Evolutionary conservation across 2,113 vertebrate species (phyloP), one percentile per base, ranked within the genome.

Genomic region (Calyptomena viridis): DNA sequence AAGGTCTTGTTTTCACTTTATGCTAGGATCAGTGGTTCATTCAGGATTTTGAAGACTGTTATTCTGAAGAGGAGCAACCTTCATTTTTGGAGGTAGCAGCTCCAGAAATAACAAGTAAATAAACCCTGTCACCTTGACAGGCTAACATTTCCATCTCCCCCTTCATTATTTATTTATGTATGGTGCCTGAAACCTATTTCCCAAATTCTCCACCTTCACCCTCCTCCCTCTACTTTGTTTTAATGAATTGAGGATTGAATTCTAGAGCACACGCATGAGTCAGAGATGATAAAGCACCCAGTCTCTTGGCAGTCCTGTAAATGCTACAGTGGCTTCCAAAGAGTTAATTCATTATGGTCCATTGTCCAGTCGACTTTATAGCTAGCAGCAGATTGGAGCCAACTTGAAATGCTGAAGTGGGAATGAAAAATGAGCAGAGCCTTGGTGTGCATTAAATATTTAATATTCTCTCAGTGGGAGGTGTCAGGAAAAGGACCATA

Each of bases 391-490:
- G 96, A 97, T 96, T 69, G 85, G 95, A 97, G 94, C 93, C 39
- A 89, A 95, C 96, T 95, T 79, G 97, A 97, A 96, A 94, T 93
- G 97, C 95, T 98, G 98, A 98, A 98, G 95, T 97, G 90, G 96
- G 96, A 91, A 98, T 98, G 98, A 98, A 98, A 98, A 98, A 98
- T 87, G 98, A 98, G 97, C 95, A 90, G 67, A 93, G 96, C 95
- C 94, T 97, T 97, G 74, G 80, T 64, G 74, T 96, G 96, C 97
- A 97, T 98, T 98, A 98, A 98, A 98, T 98, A 98, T 98, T 98
- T 98, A 98, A 98, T 98, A 98, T 98, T 98, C 97, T 98, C 98
- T 98, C 98, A 92, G 97, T 97, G 98, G 98, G 98, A 98, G 98
- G 98, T 97, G 98, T 98, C 98, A 98, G 95, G 93, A 95, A 98